A percentile compares a stretch with the other conserved stretches of the same genome.
phyloP scores from a whole-genome alignment of 1,140 invertebrate species.

The Thaumatotibia leucotreta region DNA sequence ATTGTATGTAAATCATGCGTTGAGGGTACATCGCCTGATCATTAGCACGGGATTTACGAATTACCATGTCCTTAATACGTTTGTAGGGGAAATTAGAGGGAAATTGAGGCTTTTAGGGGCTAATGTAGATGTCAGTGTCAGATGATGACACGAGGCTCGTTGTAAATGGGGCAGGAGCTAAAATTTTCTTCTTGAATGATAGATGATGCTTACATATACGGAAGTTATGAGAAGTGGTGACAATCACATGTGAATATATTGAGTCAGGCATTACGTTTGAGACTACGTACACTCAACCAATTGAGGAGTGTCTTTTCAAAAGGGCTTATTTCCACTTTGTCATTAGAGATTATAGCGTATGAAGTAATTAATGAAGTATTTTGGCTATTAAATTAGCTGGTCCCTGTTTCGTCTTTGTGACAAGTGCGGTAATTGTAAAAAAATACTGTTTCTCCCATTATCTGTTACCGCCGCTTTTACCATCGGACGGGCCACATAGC shows the following conservation, averaged over 20 bases:
- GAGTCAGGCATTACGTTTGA: no score
- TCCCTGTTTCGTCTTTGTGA: no score
- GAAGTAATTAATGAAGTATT: no score
- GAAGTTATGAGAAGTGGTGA: background rate
- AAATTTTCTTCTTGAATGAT: background rate
- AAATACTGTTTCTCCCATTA: no score
- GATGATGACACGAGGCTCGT: background rate
- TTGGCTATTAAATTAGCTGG: no score
- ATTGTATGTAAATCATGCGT: slow-evolving; percentile 9
- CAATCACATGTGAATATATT: background rate
- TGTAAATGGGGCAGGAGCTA: background rate
- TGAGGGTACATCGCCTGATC: slow-evolving; percentile 2
- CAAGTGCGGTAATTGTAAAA: no score
- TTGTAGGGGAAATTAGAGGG: background rate
- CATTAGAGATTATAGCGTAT: no score
- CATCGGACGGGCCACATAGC: no score
- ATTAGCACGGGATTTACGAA: background rate
- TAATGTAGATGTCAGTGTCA: slow-evolving; percentile 2
- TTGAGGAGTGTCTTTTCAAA: no score
- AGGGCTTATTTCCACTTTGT: no score
- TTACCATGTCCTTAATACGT: slow-evolving; percentile 8
- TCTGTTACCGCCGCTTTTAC: no score
- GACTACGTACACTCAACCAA: no score
- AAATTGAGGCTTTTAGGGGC: background rate
- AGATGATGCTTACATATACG: background rate